Percentiles rank a stretch among this genome's conserved stretches.
Conservation (phyloP, 2,797 vertebrate species). For the Rhincodon typus region DNA sequence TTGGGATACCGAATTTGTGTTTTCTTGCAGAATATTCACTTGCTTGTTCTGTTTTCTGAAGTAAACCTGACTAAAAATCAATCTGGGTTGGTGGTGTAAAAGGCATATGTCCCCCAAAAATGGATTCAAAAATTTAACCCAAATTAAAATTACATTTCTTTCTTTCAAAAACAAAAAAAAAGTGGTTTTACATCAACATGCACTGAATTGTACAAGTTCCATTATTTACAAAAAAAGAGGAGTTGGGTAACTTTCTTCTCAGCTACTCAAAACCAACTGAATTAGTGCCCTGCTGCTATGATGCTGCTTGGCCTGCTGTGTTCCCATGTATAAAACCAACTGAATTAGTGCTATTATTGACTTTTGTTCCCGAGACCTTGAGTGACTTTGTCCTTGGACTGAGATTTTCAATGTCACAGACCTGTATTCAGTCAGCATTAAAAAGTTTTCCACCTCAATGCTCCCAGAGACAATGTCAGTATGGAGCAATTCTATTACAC, state of each 20-base stretch:
- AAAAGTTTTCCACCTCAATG: not conserved
- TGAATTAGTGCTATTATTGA: not conserved
- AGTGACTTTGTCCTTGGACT: not conserved
- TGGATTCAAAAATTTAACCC: not conserved
- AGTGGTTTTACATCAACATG: not conserved
- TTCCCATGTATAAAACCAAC: too few relatives aligned
- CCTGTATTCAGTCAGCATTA: not conserved
- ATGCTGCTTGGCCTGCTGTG: too few relatives aligned
- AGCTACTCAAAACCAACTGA: not conserved
- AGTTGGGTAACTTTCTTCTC: not conserved
- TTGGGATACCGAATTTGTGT: not conserved
- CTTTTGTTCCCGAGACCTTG: not conserved
- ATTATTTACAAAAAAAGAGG: not conserved
- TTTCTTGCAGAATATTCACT: not conserved
- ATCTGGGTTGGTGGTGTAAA: not conserved
- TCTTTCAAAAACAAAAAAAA: not conserved
- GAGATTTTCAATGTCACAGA: conserved; percentile 3
- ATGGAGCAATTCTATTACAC: not conserved
- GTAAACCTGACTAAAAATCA: not conserved
- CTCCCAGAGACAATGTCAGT: not conserved
- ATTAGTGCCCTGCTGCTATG: too few relatives aligned
- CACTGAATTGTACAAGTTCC: not conserved
- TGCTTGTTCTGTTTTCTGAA: not conserved
- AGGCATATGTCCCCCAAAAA: not conserved
- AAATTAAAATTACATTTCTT: not conserved